Evolutionary conservation across 2,888 invertebrate species (phyloP).

Genomic region (Heliothis peltigera): DNA sequence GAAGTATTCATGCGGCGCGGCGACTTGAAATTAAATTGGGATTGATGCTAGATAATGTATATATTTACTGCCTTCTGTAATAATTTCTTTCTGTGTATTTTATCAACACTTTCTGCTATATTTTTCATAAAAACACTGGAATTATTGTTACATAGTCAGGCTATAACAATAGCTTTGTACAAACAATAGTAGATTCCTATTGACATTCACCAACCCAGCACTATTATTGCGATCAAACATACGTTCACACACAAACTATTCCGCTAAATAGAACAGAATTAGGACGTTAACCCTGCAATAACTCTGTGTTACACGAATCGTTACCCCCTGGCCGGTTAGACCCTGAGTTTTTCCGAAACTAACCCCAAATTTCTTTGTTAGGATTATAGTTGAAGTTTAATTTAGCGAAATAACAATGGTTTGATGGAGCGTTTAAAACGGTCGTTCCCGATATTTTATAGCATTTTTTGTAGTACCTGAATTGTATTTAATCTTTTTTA

Average conservation of each 20-base stretch:
- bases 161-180: slow-evolving; percentile 11
- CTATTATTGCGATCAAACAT: slow-evolving; percentile 48
- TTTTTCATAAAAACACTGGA: neutral
- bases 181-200: slow-evolving; percentile 41
- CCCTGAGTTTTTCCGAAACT: slow-evolving; percentile 33
- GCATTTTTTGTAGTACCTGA: neutral
- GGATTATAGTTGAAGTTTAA: slow-evolving; percentile 39
- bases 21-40: no score
- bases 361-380: slow-evolving; percentile 26
- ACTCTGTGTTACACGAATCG: slow-evolving; percentile 68
- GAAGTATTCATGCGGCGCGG: no score
- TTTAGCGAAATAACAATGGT: slow-evolving; percentile 34
- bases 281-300: slow-evolving; percentile 67
- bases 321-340: slow-evolving; percentile 54
- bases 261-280: slow-evolving; percentile 70
- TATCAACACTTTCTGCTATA: neutral
- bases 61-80: no score
- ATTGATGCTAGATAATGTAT: no score
- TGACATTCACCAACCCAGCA: slow-evolving; percentile 20
- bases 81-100: no score
- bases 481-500: no score
- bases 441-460: slow-evolving; percentile 13
- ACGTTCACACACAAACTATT: slow-evolving; percentile 59
- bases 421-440: slow-evolving; percentile 22
- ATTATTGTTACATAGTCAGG: neutral